Evolutionary conservation across 2,797 vertebrate genomes (phyloP), one percentile per base, ranked within the genome.

Genomic region (Periophthalmus magnuspinnatus): DNA sequence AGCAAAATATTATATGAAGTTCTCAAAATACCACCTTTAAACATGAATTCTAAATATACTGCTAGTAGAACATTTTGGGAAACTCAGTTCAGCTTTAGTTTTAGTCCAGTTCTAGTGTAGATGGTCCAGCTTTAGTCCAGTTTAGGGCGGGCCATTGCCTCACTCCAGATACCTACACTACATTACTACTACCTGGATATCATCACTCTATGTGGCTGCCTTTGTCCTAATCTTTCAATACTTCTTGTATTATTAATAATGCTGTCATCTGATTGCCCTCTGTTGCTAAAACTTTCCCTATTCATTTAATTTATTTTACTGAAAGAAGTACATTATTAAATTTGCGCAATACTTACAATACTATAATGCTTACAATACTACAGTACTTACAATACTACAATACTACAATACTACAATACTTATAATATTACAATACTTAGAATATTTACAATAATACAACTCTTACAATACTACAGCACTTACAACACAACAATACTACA

Each of bases 181-280:
- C 88, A 90, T 90, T 86, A 85, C 83, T 80, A 77, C 74, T 89
- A 28, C 28, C 77, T 88, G 74, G 65, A 65, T 54, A 22, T 5
- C 77, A 79, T 89, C 73, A 89, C 82, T 87, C 79, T 86, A n/a
- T n/a, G 79, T 88, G 77, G 86, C 84, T 84, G 82, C 87, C 88
- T 89, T 87, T 90, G 89, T 92, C 86, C 80, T 38, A 69, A 73
- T 79, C 54, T 78, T 69, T 50, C 3, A 52, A 5, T 65, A n/a
- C 2, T 7, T 24, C 5, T 11, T 36, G 28, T 50, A 34, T 50
- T 52, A 32, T 65, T 19, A 32, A n/a, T 2, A 10, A 19, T 32
- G 41, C 22, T 61, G 14, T 52, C 73, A 71, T 74, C 67, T 69
- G 16, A 68, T 57, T 52, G 67, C 80, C 77, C 63, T 76, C 79